These are phyloP conservation scores for Macrocentrus cingulum DNA, from an alignment of 1,140 invertebrate species.

Conservation along the genomic window DNA sequence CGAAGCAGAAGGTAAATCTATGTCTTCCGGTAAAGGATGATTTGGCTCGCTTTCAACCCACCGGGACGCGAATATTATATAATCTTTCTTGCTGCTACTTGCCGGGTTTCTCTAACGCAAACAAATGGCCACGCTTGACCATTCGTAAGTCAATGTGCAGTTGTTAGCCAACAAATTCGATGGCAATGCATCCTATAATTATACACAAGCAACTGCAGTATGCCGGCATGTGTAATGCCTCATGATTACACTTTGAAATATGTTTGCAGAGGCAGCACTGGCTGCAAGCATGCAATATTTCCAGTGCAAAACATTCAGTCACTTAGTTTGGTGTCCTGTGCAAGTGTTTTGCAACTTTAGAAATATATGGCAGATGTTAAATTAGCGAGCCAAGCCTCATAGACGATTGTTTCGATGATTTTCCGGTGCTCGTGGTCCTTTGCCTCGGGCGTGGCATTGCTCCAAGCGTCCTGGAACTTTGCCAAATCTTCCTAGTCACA, in stretches of 20 bases:
- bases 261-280: too few relatives aligned
- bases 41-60: conserved; percentile 28
- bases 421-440: conserved; percentile 33
- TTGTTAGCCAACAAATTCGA: background rate
- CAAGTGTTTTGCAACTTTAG: too few relatives aligned
- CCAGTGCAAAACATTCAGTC: too few relatives aligned
- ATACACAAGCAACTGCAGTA: too few relatives aligned
- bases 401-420: conserved; percentile 6
- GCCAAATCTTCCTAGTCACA: conserved; percentile 33
- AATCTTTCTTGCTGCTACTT: conserved; percentile 10
- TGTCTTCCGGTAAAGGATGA: conserved; percentile 25
- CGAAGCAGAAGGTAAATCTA: conserved; percentile 20
- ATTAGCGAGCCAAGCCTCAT: too few relatives aligned
- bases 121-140: conserved; percentile 17
- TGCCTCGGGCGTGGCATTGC: conserved; percentile 46
- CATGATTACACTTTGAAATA: too few relatives aligned
- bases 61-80: conserved; percentile 18
- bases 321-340: too few relatives aligned
- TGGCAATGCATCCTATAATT: too few relatives aligned
- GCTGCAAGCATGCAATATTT: too few relatives aligned
- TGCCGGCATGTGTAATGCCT: too few relatives aligned
- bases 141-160: conserved; percentile 10
- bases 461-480: conserved; percentile 47
- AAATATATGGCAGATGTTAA: too few relatives aligned
- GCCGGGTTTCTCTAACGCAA: conserved; percentile 4